Conservation (phyloP, 1,140 invertebrate genomes). For the Drosophila biarmipes region DNA sequence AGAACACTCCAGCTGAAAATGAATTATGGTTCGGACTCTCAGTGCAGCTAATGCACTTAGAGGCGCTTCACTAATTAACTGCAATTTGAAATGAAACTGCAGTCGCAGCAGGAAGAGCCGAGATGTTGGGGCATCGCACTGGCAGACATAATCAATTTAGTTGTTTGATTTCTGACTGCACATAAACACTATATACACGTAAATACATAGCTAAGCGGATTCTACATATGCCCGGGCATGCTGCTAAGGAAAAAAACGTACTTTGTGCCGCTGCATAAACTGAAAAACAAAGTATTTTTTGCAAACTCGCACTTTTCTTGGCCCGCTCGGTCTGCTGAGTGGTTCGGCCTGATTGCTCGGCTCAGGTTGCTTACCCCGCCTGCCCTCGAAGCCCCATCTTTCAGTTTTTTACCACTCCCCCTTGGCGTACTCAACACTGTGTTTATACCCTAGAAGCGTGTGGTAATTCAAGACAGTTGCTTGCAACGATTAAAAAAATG, state of each 20-base stretch:
- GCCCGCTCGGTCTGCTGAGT: conserved; percentile 41
- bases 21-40: conserved; percentile 29
- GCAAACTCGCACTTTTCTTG: conserved; percentile 27
- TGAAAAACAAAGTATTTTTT: conserved; percentile 64
- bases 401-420: neutral
- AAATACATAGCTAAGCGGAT: conserved; percentile 32
- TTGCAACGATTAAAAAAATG: conserved; percentile 9
- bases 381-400: neutral
- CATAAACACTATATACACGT: conserved; percentile 26
- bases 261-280: conserved; percentile 74
- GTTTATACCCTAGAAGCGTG: conserved; percentile 21
- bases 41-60: conserved; percentile 42
- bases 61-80: conserved; percentile 60
- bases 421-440: conserved; percentile 4
- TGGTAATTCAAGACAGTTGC: conserved; percentile 27
- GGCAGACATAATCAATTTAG: conserved; percentile 70
- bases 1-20: conserved; percentile 21
- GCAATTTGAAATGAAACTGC: conserved; percentile 54
- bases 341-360: conserved; percentile 72
- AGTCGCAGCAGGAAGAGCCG: conserved; percentile 12
- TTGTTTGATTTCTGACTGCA: conserved; percentile 73
- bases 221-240: conserved; percentile 38
- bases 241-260: conserved; percentile 29
- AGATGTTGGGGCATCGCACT: conserved; percentile 8
- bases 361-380: conserved; percentile 57